These are phyloP conservation scores for Myotis myotis DNA, from an alignment of 2,797 vertebrate genomes.

Conservation along the genomic window DNA sequence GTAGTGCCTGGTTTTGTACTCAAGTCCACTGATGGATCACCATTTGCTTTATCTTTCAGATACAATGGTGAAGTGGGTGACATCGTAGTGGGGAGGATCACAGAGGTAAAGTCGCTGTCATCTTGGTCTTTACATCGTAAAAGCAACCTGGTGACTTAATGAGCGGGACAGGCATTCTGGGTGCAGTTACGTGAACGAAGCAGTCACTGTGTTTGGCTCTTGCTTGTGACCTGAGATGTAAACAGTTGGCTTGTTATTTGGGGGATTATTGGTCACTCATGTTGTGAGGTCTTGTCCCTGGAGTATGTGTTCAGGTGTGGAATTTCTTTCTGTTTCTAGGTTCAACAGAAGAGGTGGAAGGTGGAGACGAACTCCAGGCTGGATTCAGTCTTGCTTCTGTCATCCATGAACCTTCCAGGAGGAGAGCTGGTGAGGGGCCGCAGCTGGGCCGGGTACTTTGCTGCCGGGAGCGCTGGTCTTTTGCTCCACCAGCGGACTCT, in stretches of 20 bases:
- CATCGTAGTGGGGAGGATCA: slow-evolving; percentile 95
- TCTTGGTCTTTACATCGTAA: not conserved
- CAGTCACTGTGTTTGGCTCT: not conserved
- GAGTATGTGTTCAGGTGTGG: not conserved
- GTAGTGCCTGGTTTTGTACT: not conserved
- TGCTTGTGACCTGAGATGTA: not conserved
- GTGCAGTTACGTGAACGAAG: rapidly evolving
- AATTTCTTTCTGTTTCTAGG: slow-evolving; percentile 82
- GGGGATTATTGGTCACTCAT: rapidly evolving
- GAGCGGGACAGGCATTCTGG: not conserved
- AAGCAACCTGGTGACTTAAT: not conserved
- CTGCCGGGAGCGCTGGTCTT: rapidly evolving
- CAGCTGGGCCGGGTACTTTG: rapidly evolving
- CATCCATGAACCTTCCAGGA: slow-evolving; percentile 96
- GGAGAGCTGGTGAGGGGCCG: slow-evolving; percentile 93
- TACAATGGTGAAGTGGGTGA: slow-evolving; percentile 99
- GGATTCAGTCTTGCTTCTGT: slow-evolving; percentile 95
- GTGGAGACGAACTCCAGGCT: slow-evolving; percentile 96
- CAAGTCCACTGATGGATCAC: not conserved
- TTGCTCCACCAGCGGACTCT: not conserved
- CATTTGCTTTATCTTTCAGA: slow-evolving; percentile 80
- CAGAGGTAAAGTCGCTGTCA: slow-evolving; percentile 87
- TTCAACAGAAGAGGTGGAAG: slow-evolving; percentile 99
- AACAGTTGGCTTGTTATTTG: not conserved
- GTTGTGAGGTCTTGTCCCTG: not conserved